Base-by-base conservation (phyloP, 2,888 invertebrate species). In the Strigamia transsilvanica region DNA sequence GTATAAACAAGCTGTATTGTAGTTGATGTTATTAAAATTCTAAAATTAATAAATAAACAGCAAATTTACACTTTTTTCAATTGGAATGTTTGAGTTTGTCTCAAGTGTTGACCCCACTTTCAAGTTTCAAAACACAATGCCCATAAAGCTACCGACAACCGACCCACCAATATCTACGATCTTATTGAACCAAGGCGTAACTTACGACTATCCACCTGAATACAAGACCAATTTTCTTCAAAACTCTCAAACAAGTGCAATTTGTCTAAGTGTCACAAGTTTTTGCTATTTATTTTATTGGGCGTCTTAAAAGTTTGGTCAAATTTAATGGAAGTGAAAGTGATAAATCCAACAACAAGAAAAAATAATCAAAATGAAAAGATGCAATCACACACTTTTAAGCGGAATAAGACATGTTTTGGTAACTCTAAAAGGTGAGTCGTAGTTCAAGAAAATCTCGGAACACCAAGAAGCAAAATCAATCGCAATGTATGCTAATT, bases 251-350 rank as follows among this genome's bases (percentile, higher is more conserved):
- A 23, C 12, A 66, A 66, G 66, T 27, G 66, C 66, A 66, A 66
- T 23, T 66, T 66, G 13, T 23, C 15, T 66, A 23, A 66, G 66
- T 66, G 66, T 66, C 66, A 66, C 66, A 66, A 13, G 66, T 10
- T 27, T 66, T 66, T 66, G 13, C 66, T 66, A 23, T 66, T 27
- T 66, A 23, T 66, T 66, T 66, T 66, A 66, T 66, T 66, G 27
- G 66, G 27, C 3, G 10, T 27, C 32, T 23, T 4, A 6, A 66
- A 66, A 27, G 23, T 32, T 27, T 10, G 51, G 66, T 66, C 66
- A 66, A 61, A 66, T 66, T 66, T 66, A 66, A 66, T 66, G 66
- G 66, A 66, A 66, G 27, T 66, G 13, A 15, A 21, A 27, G 13
- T 66, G 9, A 27, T 27, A 66, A 66, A 32, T 23, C 13, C 27